A percentile compares a stretch with the other conserved stretches of the same genome.
phyloP scores from a whole-genome alignment of 2,797 vertebrate species.

The Coluber constrictor region DNA sequence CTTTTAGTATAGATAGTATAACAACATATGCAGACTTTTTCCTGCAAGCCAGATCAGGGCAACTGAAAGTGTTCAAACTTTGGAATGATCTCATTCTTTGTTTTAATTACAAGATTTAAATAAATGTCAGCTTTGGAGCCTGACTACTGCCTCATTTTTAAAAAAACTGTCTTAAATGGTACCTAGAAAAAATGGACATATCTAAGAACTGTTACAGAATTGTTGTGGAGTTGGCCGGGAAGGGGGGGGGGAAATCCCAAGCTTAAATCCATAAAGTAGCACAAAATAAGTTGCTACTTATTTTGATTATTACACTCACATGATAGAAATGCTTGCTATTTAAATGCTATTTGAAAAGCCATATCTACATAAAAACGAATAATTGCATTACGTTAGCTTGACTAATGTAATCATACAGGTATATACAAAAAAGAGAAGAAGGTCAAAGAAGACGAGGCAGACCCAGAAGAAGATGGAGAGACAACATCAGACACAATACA shows the following conservation, averaged over 20 bases:
- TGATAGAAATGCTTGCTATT: background rate
- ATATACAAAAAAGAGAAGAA: background rate
- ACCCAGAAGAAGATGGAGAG: background rate
- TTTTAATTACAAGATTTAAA: background rate
- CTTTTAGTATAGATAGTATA: background rate
- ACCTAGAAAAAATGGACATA: background rate
- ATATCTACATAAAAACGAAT: background rate
- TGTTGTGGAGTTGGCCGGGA: background rate
- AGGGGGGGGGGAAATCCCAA: background rate
- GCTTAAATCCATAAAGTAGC: background rate
- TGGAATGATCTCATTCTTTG: background rate
- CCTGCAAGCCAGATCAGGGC: background rate
- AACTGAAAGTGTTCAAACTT: background rate
- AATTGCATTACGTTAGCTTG: background rate
- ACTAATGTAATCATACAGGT: background rate
- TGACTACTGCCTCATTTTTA: background rate
- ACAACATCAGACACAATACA: background rate
- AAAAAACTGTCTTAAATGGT: background rate
- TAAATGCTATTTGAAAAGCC: background rate
- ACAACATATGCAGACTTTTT: background rate
- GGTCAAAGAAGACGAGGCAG: background rate
- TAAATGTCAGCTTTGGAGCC: background rate
- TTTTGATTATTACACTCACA: background rate
- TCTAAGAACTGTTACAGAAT: background rate
- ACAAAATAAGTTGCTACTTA: background rate